These are phyloP conservation scores for Crotophaga sulcirostris DNA, from an alignment of 2,113 vertebrate genomes.

Conservation along the genomic window DNA sequence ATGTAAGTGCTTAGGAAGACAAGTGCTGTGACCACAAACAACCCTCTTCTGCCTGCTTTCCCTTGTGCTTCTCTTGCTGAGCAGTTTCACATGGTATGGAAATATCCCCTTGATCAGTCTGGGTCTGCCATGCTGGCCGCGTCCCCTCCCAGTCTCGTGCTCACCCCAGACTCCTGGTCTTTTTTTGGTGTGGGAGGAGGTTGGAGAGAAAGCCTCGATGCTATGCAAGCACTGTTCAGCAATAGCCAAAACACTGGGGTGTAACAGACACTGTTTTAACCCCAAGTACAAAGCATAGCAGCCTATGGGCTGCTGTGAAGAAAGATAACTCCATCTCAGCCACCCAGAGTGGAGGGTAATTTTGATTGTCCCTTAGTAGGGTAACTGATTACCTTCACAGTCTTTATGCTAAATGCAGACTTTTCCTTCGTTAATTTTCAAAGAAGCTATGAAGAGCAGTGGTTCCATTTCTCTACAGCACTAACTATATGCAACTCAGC, in stretches of 20 bases:
- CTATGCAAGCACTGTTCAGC: neutral
- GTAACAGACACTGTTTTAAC: neutral
- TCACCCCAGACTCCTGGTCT: neutral
- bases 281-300: neutral
- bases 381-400: neutral
- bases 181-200: neutral
- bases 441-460: neutral
- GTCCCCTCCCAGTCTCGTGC: neutral
- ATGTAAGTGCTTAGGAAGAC: neutral
- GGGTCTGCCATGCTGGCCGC: neutral
- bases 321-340: neutral
- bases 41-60: neutral
- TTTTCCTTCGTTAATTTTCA: neutral
- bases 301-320: neutral
- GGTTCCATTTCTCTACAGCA: neutral
- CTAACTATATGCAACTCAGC: neutral
- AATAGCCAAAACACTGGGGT: neutral
- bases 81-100: neutral
- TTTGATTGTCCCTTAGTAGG: neutral
- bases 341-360: neutral
- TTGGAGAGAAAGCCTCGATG: neutral
- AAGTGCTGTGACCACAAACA: neutral
- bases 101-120: neutral
- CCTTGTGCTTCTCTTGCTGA: neutral
- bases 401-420: neutral